A percentile compares a stretch with the other conserved stretches of the same genome.
phyloP scores from a whole-genome alignment of 2,113 vertebrate species.

The Machaerirhynchus nigripectus region DNA sequence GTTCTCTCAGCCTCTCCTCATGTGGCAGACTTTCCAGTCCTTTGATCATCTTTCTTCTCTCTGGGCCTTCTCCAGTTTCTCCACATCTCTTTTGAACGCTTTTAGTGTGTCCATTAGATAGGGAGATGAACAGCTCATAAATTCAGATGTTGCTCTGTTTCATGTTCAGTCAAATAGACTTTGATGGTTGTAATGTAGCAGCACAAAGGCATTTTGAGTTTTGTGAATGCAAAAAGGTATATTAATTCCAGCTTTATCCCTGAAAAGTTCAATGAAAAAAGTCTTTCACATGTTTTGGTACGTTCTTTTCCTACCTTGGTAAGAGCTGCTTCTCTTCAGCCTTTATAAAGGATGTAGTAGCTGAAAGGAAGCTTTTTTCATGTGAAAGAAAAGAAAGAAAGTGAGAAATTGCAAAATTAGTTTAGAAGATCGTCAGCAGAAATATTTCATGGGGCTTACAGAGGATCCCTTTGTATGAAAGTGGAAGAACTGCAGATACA shows the following conservation, averaged over 20 bases:
- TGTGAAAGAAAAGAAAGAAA: background rate
- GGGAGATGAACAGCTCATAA: constrained; percentile 29
- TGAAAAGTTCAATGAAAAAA: background rate
- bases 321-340: background rate
- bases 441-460: background rate
- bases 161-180: constrained; percentile 32
- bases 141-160: constrained; percentile 38
- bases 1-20: background rate
- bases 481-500: background rate
- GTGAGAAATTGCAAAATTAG: background rate
- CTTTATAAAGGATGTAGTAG: background rate
- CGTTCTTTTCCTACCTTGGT: background rate
- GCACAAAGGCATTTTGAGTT: constrained; percentile 35
- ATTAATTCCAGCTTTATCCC: constrained; percentile 4
- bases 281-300: background rate
- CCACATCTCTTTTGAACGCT: background rate
- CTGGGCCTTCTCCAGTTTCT: background rate
- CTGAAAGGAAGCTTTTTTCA: background rate
- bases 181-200: constrained; percentile 27
- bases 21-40: background rate
- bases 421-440: background rate
- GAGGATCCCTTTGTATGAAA: background rate
- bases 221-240: constrained; percentile 1
- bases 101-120: background rate
- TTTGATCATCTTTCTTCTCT: background rate